Evolutionary conservation across 2,888 invertebrate genomes (phyloP), one percentile per base, ranked within the genome.

Genomic region (Liodrosophila aerea): DNA sequence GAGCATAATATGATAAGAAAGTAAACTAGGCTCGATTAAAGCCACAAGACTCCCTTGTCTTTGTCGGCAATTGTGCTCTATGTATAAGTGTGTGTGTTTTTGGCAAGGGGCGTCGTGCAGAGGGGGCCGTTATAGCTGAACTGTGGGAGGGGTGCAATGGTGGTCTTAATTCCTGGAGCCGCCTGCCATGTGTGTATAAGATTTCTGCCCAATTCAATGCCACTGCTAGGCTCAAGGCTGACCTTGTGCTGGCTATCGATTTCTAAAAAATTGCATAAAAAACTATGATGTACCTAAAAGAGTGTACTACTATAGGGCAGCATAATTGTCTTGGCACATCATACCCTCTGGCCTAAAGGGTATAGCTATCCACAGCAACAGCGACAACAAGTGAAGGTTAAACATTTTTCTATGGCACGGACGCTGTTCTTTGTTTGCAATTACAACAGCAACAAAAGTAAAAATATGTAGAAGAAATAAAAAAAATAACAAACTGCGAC

Each of bases 201-300:
- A 66, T 62, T 52, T 49, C 13, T 50, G 44, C 45, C 51, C 11
- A 47, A 18, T 59, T 56, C 64, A 75, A 71, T 76, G 76, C 49
- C 71, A 51, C 36, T 45, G 40, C 12, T 29, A 43, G 37, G 54
- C 40, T 57, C 40, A 41, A 41, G 43, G 29, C 68, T 76, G 77
- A 84, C 80, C 80, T 85, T 81, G 84, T 68, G 65, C 50, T 67
- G 57, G 39, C 64, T 76, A 81, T 81, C 65, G 80, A 81, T 81
- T 85, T 71, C 64, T 43, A 83, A 80, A 74, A 61, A 80, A 74
- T 62, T 71, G 76, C 78, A 85, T 54, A 52, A 57, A 73, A 64
- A 18, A 8, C 33, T 22, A 22, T 5, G 22, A 22, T 22, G 22
- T n/a, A n/a, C 22, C 22, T 22, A 22, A 22, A 22, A 22, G 5